Evolutionary conservation across 1,140 invertebrate genomes (phyloP).

Genomic region (Bombus confusus): DNA sequence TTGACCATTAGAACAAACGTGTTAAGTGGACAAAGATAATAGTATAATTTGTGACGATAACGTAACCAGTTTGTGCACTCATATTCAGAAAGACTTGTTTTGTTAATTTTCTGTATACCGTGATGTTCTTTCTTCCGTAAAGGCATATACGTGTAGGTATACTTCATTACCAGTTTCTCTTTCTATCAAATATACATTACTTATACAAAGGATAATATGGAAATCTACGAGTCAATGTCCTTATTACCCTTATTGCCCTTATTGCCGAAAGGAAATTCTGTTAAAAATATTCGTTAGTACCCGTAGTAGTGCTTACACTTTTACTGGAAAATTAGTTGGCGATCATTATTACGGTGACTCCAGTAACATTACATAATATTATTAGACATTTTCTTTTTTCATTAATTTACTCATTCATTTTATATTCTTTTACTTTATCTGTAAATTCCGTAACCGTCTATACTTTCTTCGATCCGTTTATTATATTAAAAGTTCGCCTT

Average conservation of each 20-base stretch:
- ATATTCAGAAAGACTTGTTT: conserved; percentile 53
- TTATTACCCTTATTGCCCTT: background rate
- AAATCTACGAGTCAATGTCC: conserved; percentile 10
- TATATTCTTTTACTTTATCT: background rate
- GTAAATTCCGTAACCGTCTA: background rate
- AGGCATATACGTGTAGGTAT: background rate
- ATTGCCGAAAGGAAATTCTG: background rate
- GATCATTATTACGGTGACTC: background rate
- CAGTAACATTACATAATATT: background rate
- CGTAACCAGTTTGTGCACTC: conserved; percentile 53
- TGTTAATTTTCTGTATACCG: conserved; percentile 50
- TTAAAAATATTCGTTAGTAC: background rate
- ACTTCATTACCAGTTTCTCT: conserved; percentile 2
- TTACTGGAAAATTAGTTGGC: no score
- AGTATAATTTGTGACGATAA: conserved; percentile 39
- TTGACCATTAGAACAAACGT: no score
- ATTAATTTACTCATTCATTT: background rate
- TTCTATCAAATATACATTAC: background rate
- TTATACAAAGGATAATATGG: background rate
- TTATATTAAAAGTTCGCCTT: background rate
- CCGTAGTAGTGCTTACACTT: background rate
- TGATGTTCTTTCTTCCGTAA: conserved; percentile 34
- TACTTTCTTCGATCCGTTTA: background rate
- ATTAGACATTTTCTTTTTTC: background rate
- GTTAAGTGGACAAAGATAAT: conserved; percentile 25